phyloP scores from a whole-genome alignment of 1,140 invertebrate species.

The Trichogramma pretiosum region DNA sequence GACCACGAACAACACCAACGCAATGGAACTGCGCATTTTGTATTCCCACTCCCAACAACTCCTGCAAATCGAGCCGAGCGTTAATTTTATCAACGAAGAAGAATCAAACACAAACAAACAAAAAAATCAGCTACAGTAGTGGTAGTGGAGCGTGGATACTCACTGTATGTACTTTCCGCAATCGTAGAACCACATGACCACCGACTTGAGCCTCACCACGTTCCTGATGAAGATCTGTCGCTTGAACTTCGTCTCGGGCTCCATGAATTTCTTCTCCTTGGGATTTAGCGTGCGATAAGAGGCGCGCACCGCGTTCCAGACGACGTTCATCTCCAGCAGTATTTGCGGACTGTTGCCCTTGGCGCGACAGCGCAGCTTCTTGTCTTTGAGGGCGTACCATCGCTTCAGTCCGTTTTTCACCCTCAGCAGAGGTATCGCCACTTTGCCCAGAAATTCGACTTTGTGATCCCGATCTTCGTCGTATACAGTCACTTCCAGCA shows the following conservation, averaged over 20 bases:
- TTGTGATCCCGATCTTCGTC: slow-evolving; percentile 98
- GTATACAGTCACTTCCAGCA: slow-evolving; percentile 93
- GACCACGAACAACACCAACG: slow-evolving; percentile 75
- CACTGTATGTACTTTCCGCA: slow-evolving; percentile 86
- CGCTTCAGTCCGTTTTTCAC: slow-evolving; percentile 86
- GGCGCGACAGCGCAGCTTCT: slow-evolving; percentile 76
- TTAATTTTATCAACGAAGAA: too few species aligned
- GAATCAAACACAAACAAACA: too few species aligned
- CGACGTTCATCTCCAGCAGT: slow-evolving; percentile 80
- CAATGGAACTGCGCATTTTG: slow-evolving; percentile 74
- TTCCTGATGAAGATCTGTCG: slow-evolving; percentile 87
- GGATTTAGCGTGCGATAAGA: slow-evolving; percentile 89
- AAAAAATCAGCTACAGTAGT: too few species aligned
- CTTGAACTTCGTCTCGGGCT: slow-evolving; percentile 91
- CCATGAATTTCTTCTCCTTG: slow-evolving; percentile 90
- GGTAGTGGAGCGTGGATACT: too few species aligned
- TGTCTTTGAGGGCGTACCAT: slow-evolving; percentile 96
- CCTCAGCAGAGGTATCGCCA: slow-evolving; percentile 79
- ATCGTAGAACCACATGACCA: slow-evolving; percentile 83
- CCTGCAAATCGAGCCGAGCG: slow-evolving; percentile 49
- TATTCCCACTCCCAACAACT: slow-evolving; percentile 98
- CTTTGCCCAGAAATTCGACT: slow-evolving; percentile 92
- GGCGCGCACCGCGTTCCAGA: slow-evolving; percentile 89
- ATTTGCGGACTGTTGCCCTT: slow-evolving; percentile 90
- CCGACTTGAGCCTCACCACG: slow-evolving; percentile 83